A percentile compares a stretch with the other conserved stretches of the same genome.
Evolutionary conservation across 2,888 invertebrate species (phyloP).

Genomic region (Mythimna pallens): DNA sequence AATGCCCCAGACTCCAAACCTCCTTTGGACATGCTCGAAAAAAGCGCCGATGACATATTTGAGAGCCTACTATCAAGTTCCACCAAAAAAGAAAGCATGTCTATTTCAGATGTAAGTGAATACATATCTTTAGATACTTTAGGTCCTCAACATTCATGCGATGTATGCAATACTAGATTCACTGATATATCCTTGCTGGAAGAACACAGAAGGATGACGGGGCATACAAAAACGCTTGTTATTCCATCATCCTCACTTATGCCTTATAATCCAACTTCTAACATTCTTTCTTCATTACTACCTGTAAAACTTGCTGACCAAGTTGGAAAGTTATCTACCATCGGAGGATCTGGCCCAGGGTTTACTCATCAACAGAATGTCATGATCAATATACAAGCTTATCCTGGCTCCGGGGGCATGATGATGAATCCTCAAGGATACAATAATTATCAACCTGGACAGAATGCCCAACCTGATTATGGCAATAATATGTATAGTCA

Average conservation of each 20-base stretch:
- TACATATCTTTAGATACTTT: slow-evolving; percentile 92
- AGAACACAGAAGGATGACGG: slow-evolving; percentile 89
- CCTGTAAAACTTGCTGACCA: slow-evolving; percentile 88
- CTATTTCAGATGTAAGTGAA: slow-evolving; percentile 88
- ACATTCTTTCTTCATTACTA: slow-evolving; percentile 82
- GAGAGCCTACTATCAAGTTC: slow-evolving; percentile 84
- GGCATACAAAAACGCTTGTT: slow-evolving; percentile 87
- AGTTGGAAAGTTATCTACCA: slow-evolving; percentile 85
- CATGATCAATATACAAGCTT: slow-evolving; percentile 92
- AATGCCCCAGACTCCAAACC: slow-evolving; percentile 87
- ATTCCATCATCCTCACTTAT: slow-evolving; percentile 77
- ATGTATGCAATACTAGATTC: slow-evolving; percentile 91
- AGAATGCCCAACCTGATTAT: slow-evolving; percentile 84
- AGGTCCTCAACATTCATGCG: slow-evolving; percentile 91
- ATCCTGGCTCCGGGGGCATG: slow-evolving; percentile 88
- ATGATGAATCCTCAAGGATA: slow-evolving; percentile 87
- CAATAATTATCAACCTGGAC: slow-evolving; percentile 80
- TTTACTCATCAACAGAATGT: slow-evolving; percentile 92
- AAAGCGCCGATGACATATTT: slow-evolving; percentile 88
- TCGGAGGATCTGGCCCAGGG: slow-evolving; percentile 75
- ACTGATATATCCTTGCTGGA: slow-evolving; percentile 89
- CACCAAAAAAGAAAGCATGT: slow-evolving; percentile 82
- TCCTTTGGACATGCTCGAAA: slow-evolving; percentile 83
- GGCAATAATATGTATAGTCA: slow-evolving; percentile 84
- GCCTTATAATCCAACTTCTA: slow-evolving; percentile 81